phyloP scores from a whole-genome alignment of 1,140 invertebrate species.

The Diachasma alloeum region DNA sequence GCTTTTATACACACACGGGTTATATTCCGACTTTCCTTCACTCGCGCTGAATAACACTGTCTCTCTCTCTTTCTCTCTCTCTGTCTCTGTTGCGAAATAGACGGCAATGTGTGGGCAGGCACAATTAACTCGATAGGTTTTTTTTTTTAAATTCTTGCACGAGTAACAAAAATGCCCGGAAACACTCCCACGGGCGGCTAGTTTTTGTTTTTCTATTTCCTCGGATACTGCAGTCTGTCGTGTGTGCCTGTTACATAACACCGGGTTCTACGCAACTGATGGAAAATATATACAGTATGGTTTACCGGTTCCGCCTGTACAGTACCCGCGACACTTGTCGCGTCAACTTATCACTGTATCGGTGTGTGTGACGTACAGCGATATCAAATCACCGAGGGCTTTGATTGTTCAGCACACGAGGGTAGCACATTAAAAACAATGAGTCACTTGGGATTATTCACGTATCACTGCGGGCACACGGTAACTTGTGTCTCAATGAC shows the following conservation, averaged over 20 bases:
- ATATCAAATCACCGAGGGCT: neutral
- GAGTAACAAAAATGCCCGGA: neutral
- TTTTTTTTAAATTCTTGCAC: neutral
- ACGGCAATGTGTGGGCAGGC: neutral
- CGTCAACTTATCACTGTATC: neutral
- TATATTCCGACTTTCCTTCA: constrained; percentile 9
- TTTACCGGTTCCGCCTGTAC: neutral
- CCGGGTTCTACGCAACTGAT: neutral
- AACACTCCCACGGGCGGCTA: neutral
- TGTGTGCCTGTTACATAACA: neutral
- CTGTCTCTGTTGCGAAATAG: constrained; percentile 9
- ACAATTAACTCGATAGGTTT: neutral
- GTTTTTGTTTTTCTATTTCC: neutral
- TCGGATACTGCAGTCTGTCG: no score
- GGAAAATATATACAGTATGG: neutral
- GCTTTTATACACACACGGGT: constrained; percentile 14
- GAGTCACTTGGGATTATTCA: neutral
- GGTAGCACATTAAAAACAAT: neutral
- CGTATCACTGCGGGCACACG: neutral
- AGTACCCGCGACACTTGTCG: neutral
- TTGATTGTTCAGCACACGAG: neutral
- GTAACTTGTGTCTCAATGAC: neutral
- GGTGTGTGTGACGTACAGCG: neutral
- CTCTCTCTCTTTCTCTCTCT: constrained; percentile 4
- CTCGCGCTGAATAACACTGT: neutral